Base-by-base conservation (phyloP, 2,113 vertebrate species). In the Pelecanoides urinatrix region DNA sequence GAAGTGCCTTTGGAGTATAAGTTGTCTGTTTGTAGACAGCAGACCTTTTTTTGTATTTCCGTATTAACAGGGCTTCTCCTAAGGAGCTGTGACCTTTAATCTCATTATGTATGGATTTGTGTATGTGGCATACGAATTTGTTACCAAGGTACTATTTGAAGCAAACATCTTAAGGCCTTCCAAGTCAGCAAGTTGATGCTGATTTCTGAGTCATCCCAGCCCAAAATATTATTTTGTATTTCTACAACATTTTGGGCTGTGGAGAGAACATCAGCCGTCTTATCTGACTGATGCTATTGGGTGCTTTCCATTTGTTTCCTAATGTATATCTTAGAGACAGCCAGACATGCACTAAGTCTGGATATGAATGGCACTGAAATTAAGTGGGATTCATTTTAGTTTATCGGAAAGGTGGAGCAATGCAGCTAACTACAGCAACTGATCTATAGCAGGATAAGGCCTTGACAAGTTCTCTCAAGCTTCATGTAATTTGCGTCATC, bases 131-230 rank as follows among this genome's bases (percentile, higher is more conserved):
- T 80, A 91, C 0, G 0, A 94, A 56, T 75, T 96, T 82, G 94
- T 98, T 97, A 94, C 93, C 80, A 95, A 91, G 93, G 85, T 74
- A 94, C 93, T 61, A 59, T 68, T 91, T 79, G 84, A 96, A 84
- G 75, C 61, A 97, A 97, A 96, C 49, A 95, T 81, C 90, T 80
- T 75, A 23, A 61, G 86, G 89, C 96, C 74, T 92, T 93, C 63
- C 72, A 93, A 75, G 75, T 49, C 96, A 94, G 96, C 93, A 91
- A 74, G 80, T 32, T 79, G 76, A 94, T 72, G 45, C 66, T 92
- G 72, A 87, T 95, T 94, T 91, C 96, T 95, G 95, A 97, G 77
- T 97, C 96, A 96, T 70, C 49, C 36, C 44, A 73, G 49, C 67
- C 58, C 74, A 94, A 90, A 96, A 95, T 67, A 94, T 79, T 95